Percentiles rank a stretch among this genome's conserved stretches.
phyloP scores from a whole-genome alignment of 1,140 invertebrate genomes.

The Ptiloglossa arizonensis region DNA sequence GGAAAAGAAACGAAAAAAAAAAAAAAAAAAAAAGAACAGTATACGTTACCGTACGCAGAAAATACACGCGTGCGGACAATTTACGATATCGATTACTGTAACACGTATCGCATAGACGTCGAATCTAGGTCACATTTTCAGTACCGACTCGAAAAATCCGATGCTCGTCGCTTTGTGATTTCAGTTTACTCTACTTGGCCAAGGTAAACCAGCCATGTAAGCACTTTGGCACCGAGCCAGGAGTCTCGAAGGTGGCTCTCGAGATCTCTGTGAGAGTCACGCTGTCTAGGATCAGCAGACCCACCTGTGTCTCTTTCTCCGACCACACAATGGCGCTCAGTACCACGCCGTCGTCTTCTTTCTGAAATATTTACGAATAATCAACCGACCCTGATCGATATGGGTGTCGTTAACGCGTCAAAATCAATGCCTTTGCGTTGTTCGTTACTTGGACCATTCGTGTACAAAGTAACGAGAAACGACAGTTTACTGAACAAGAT shows the following conservation, averaged over 20 bases:
- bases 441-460: no score
- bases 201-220: slow-evolving; percentile 89
- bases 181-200: slow-evolving; percentile 57
- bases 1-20: no score
- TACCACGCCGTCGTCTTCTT: slow-evolving; percentile 89
- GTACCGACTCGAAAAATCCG: neutral
- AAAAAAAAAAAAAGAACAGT: neutral
- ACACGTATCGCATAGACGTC: neutral
- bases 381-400: neutral
- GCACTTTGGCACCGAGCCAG: slow-evolving; percentile 89
- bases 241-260: slow-evolving; percentile 86
- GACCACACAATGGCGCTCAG: slow-evolving; percentile 88
- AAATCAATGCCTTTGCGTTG: no score
- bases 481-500: no score
- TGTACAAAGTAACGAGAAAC: no score
- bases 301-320: slow-evolving; percentile 84
- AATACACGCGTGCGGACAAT: neutral
- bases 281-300: slow-evolving; percentile 87
- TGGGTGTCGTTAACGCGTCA: neutral
- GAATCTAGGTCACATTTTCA: neutral
- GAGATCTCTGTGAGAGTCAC: slow-evolving; percentile 86
- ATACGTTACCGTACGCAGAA: neutral
- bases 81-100: no score
- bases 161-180: neutral
- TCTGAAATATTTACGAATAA: slow-evolving; percentile 78